phyloP scores from a whole-genome alignment of 2,888 invertebrate genomes.

The Drosophila prolongata region DNA sequence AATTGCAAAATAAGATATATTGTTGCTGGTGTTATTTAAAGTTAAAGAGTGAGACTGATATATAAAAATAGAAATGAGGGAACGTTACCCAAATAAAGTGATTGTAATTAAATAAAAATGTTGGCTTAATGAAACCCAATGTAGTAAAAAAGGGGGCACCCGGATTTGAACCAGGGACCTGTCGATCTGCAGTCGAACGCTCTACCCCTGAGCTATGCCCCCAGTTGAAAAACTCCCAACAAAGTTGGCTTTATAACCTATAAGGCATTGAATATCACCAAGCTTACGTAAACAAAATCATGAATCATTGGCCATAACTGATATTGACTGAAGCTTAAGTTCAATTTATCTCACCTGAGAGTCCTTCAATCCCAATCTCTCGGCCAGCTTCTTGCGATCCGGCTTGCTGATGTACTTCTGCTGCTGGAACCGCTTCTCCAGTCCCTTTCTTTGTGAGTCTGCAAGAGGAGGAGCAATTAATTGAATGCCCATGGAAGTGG shows the following conservation, averaged over 20 bases:
- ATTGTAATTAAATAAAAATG: too few relatives aligned
- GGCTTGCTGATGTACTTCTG: slow-evolving; percentile 99
- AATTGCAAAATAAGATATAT: background rate
- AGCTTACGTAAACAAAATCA: background rate
- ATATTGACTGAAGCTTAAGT: too few relatives aligned
- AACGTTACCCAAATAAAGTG: background rate
- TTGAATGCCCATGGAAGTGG: background rate
- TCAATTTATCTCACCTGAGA: slow-evolving; percentile 91
- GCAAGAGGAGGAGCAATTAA: slow-evolving; percentile 39
- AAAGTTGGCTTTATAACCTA: background rate
- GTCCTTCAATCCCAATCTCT: slow-evolving; percentile 97
- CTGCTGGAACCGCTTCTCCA: slow-evolving; percentile 97
- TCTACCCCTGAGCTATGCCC: slow-evolving; percentile 77
- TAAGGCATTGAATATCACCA: background rate
- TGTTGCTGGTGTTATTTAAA: background rate
- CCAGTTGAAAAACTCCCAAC: slow-evolving; percentile 22
- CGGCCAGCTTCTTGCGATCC: slow-evolving; percentile 98
- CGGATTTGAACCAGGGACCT: slow-evolving; percentile 78
- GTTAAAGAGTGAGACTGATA: too few relatives aligned
- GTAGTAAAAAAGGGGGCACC: slow-evolving; percentile 63
- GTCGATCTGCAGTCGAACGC: slow-evolving; percentile 77
- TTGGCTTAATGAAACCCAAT: too few relatives aligned
- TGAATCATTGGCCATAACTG: background rate
- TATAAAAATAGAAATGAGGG: background rate
- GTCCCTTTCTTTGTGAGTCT: slow-evolving; percentile 96